Conservation (phyloP, 2,797 vertebrate species). For the Phoeniculus purpureus region DNA sequence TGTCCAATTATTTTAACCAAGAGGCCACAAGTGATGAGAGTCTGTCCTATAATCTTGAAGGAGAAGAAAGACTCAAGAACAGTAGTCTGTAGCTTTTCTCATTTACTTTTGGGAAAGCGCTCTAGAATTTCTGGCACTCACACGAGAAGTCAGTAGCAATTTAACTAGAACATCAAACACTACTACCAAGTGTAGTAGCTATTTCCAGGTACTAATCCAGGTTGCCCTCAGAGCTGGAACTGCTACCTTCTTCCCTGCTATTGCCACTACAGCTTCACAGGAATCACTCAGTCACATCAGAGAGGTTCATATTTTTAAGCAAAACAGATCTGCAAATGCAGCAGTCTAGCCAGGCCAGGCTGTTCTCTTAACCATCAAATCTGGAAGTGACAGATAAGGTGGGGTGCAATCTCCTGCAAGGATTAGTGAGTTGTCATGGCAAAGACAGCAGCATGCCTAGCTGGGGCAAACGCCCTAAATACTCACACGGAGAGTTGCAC, state of each 20-base stretch:
- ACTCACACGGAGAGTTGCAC: background rate
- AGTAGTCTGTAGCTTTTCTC: conserved; percentile 58
- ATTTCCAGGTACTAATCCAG: conserved; percentile 73
- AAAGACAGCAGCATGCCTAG: background rate
- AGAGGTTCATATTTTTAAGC: conserved; percentile 5
- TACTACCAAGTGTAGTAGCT: conserved; percentile 68
- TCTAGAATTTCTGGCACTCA: conserved; percentile 68
- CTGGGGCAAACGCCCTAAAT: background rate
- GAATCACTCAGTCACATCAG: conserved; percentile 13
- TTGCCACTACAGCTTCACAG: background rate
- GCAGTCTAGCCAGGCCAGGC: background rate
- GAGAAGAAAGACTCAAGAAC: conserved; percentile 51
- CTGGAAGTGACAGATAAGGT: background rate
- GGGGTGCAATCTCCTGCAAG: background rate
- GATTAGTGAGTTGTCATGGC: background rate
- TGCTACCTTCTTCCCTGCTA: conserved; percentile 20
- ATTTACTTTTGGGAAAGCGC: conserved; percentile 61
- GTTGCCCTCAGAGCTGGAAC: conserved; percentile 61
- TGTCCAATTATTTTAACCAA: conserved; percentile 74
- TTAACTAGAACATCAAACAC: conserved; percentile 72
- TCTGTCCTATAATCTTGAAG: conserved; percentile 61
- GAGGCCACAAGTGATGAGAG: conserved; percentile 71
- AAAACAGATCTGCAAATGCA: conserved; percentile 37
- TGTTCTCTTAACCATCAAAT: conserved; percentile 10
- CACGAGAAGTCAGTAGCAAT: conserved; percentile 75